Percentiles rank a stretch among this genome's conserved stretches.
These are phyloP conservation scores for Lordiphosa collinella DNA, from an alignment of 1,140 invertebrate species.

Conservation along the genomic window DNA sequence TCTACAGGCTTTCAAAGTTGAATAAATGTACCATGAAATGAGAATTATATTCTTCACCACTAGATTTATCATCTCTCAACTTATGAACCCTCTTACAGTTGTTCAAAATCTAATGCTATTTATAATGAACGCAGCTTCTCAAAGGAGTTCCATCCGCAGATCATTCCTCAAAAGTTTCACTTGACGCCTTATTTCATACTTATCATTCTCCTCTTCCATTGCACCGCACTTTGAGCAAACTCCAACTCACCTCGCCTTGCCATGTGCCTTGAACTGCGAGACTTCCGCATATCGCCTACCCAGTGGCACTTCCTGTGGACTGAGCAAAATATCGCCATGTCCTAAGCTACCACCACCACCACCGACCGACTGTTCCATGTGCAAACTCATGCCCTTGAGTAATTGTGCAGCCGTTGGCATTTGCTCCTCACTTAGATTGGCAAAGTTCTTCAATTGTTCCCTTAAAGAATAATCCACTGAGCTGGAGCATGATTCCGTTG, in stretches of 20 bases:
- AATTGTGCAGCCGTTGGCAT: slow-evolving; percentile 26
- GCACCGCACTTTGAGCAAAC: background rate
- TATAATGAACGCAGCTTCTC: too few species aligned
- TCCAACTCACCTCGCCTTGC: slow-evolving; percentile 62
- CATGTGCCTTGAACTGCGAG: slow-evolving; percentile 67
- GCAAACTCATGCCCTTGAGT: slow-evolving; percentile 47
- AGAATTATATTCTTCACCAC: too few species aligned
- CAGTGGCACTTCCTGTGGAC: slow-evolving; percentile 77
- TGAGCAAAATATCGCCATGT: slow-evolving; percentile 57
- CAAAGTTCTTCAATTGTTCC: slow-evolving; percentile 69
- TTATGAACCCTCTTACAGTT: too few species aligned
- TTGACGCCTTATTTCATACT: too few species aligned
- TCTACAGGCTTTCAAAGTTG: too few species aligned
- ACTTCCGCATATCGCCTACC: slow-evolving; percentile 78
- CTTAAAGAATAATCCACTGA: slow-evolving; percentile 71
- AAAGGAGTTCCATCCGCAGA: too few species aligned
- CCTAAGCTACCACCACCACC: background rate
- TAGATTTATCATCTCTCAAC: too few species aligned
- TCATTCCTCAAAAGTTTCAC: too few species aligned
- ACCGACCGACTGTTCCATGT: slow-evolving; percentile 20
- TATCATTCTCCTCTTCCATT: too few species aligned
- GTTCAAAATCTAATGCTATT: too few species aligned
- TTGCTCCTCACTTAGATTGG: slow-evolving; percentile 44
- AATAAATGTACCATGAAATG: too few species aligned
- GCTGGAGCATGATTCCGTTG: slow-evolving; percentile 33